phyloP scores from a whole-genome alignment of 2,797 vertebrate genomes.

The Delichon dasypus region DNA sequence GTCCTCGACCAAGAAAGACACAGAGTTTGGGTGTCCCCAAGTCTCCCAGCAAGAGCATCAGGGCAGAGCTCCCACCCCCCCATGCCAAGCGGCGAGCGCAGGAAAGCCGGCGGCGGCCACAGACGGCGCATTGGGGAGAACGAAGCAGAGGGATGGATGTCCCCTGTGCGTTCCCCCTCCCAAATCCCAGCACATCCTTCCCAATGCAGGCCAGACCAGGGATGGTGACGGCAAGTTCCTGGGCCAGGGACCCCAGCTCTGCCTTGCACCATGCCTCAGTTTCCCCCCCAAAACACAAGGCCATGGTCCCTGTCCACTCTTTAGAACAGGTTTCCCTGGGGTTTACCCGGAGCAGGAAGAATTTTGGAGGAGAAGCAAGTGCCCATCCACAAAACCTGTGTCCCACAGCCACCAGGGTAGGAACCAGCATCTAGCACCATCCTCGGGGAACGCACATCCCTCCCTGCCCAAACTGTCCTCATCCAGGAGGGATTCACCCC shows the following conservation, averaged over 20 bases:
- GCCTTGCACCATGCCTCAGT: background rate
- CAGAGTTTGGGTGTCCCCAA: background rate
- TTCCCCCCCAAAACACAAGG: background rate
- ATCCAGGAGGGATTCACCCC: background rate
- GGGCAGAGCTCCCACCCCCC: background rate
- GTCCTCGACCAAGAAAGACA: background rate
- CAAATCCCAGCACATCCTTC: background rate
- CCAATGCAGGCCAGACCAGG: rapidly evolving
- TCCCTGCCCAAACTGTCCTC: background rate
- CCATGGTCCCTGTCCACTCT: rapidly evolving
- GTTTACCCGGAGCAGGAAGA: background rate
- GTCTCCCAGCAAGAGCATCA: background rate
- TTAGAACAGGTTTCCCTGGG: background rate
- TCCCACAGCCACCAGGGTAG: background rate
- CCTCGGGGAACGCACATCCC: background rate
- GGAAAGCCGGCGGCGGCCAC: background rate
- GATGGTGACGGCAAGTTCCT: background rate
- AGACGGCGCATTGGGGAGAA: background rate
- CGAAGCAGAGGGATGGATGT: background rate
- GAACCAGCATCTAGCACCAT: background rate
- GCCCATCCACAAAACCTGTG: background rate
- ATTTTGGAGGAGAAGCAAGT: background rate
- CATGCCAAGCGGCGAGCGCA: background rate
- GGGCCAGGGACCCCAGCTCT: background rate
- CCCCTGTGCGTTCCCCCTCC: background rate